Percentiles rank a stretch among this genome's conserved stretches.
phyloP scores from a whole-genome alignment of 2,888 invertebrate genomes.

The Lepidonotus clava region DNA sequence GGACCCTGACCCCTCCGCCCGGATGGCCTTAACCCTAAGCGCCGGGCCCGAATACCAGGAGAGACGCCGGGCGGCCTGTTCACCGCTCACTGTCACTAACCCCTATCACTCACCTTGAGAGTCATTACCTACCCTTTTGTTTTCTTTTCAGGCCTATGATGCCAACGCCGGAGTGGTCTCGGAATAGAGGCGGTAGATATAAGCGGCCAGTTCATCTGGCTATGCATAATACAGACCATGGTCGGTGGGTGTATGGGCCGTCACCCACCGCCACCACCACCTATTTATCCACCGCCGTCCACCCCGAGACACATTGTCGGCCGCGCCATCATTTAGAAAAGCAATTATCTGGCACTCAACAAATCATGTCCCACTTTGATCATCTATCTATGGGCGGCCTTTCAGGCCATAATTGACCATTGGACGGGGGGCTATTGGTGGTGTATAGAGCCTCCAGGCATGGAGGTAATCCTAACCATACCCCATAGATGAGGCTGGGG shows the following conservation, averaged over 20 bases:
- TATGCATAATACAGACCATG: neutral
- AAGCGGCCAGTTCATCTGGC: too few species aligned
- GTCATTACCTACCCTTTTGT: neutral
- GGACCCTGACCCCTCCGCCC: neutral
- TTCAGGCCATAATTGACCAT: constrained; percentile 19
- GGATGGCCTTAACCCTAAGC: constrained; percentile 3
- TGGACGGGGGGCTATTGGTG: neutral
- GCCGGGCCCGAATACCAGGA: neutral
- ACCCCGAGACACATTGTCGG: neutral
- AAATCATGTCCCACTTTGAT: constrained; percentile 50
- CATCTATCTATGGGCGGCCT: neutral
- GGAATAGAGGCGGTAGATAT: neutral
- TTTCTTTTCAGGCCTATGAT: neutral
- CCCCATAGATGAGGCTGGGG: too few species aligned
- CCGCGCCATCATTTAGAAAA: constrained; percentile 30
- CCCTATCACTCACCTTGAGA: neutral
- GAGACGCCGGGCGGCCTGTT: neutral
- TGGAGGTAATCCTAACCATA: too few species aligned
- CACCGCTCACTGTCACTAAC: neutral
- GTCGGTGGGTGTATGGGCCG: neutral
- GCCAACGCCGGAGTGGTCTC: neutral
- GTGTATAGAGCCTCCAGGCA: neutral
- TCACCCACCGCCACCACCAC: neutral
- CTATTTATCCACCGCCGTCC: neutral
- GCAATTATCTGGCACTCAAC: constrained; percentile 50